A percentile compares a stretch with the other conserved stretches of the same genome.
Conservation (phyloP, 2,888 invertebrate genomes). For the Volucella inflata region DNA sequence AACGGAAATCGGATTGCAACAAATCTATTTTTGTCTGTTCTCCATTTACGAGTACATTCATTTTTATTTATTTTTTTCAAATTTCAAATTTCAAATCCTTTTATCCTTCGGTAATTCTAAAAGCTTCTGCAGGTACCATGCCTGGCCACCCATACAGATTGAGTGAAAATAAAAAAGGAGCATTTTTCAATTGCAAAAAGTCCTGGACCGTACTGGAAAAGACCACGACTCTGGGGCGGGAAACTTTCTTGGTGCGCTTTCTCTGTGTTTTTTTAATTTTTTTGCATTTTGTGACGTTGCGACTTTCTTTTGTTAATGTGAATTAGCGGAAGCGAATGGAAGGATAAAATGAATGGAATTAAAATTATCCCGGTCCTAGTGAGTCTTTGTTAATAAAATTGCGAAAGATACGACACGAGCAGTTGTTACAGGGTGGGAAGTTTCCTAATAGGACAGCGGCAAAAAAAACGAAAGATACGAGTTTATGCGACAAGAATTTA, state of each 20-base stretch:
- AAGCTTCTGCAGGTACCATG: background rate
- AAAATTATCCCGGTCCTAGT: slow-evolving; percentile 33
- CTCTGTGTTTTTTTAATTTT: slow-evolving; percentile 7
- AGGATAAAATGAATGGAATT: slow-evolving; percentile 58
- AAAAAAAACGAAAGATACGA: slow-evolving; percentile 14
- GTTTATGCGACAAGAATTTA: slow-evolving; percentile 43
- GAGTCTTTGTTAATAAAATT: slow-evolving; percentile 4
- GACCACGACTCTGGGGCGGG: slow-evolving; percentile 10
- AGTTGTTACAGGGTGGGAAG: slow-evolving; percentile 21
- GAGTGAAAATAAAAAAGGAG: slow-evolving; percentile 21
- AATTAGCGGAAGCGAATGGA: slow-evolving; percentile 55
- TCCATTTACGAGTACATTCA: too few relatives aligned
- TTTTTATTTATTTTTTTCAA: too few relatives aligned
- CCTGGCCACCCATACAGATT: background rate
- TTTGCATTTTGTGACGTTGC: background rate
- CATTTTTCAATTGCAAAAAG: slow-evolving; percentile 41
- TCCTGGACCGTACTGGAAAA: background rate
- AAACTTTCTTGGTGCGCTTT: slow-evolving; percentile 39
- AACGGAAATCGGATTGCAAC: slow-evolving; percentile 72
- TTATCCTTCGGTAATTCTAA: background rate
- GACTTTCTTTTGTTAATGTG: slow-evolving; percentile 57
- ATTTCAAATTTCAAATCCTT: slow-evolving; percentile 31
- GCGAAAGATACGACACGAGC: background rate
- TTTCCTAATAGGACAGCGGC: slow-evolving; percentile 32
- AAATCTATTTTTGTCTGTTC: slow-evolving; percentile 68